Percentiles rank a stretch among this genome's conserved stretches.
Evolutionary conservation across 1,140 invertebrate species (phyloP).

Genomic region (Drosophila subpulchrella): DNA sequence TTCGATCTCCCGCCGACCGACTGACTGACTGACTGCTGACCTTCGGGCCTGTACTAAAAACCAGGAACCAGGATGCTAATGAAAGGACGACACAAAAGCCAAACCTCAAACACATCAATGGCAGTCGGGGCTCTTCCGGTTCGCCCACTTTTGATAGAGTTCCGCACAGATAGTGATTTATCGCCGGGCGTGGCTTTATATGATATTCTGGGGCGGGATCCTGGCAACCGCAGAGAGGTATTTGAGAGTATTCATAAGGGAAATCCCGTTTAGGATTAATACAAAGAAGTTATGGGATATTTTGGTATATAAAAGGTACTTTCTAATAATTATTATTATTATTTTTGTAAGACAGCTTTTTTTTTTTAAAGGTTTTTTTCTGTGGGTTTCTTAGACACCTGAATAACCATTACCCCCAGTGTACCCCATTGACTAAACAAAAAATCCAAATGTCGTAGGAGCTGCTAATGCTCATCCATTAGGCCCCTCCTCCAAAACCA

Average conservation of each 20-base stretch:
- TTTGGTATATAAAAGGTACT: no score
- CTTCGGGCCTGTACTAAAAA: constrained; percentile 39
- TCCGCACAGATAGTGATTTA: constrained; percentile 45
- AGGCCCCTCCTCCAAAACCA: constrained; percentile 6
- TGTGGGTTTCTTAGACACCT: no score
- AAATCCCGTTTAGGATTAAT: no score
- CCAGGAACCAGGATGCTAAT: constrained; percentile 50
- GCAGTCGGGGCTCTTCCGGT: constrained; percentile 34
- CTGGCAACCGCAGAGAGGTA: constrained; percentile 7
- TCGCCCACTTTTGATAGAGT: constrained; percentile 42
- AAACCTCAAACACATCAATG: constrained; percentile 66
- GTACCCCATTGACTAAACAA: constrained; percentile 58
- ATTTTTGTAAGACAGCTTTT: no score
- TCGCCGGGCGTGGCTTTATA: constrained; percentile 21
- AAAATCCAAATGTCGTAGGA: constrained; percentile 7
- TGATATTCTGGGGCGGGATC: constrained; percentile 35
- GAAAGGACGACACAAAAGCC: constrained; percentile 65
- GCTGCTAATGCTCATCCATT: constrained; percentile 40
- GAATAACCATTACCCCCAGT: background rate
- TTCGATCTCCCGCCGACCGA: constrained; percentile 19
- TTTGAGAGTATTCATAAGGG: background rate
- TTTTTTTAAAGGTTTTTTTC: no score
- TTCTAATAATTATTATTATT: no score
- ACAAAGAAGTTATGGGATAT: no score
- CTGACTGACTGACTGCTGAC: constrained; percentile 58